A percentile compares a stretch with the other conserved stretches of the same genome.
phyloP scores from a whole-genome alignment of 2,113 vertebrate species.

The Callorhinus ursinus region DNA sequence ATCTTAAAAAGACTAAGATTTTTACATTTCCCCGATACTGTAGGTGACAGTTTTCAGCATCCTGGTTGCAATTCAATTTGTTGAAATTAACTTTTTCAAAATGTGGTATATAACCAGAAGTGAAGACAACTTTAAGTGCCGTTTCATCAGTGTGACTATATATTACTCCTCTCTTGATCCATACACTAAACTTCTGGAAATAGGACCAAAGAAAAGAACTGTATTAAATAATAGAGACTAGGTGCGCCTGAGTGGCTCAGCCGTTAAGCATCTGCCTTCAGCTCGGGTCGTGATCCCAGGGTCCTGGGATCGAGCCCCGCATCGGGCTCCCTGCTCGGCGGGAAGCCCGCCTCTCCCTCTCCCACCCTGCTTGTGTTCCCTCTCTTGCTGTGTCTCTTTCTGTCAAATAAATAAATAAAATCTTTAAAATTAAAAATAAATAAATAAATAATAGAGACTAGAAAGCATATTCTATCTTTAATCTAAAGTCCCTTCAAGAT shows the following conservation, averaged over 20 bases:
- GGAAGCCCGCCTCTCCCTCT: too few relatives aligned
- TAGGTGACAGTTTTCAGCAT: constrained; percentile 16
- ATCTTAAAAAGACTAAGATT: constrained; percentile 26
- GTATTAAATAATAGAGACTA: constrained; percentile 4
- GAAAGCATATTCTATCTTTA: not conserved
- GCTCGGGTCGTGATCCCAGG: too few relatives aligned
- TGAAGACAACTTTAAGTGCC: not conserved
- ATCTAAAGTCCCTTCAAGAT: not conserved
- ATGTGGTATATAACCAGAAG: not conserved
- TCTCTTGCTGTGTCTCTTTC: too few relatives aligned
- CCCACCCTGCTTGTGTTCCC: too few relatives aligned
- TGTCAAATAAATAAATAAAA: too few relatives aligned
- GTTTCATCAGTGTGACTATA: not conserved
- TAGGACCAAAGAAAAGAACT: not conserved
- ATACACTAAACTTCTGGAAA: constrained; percentile 28
- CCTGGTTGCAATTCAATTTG: not conserved
- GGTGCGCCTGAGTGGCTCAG: too few relatives aligned
- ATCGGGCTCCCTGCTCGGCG: too few relatives aligned
- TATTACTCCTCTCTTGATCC: not conserved
- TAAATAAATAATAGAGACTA: not conserved
- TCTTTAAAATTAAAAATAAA: too few relatives aligned
- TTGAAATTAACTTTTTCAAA: constrained; percentile 7
- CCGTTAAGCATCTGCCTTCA: too few relatives aligned
- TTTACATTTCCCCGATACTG: constrained; percentile 35
- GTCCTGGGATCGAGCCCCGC: too few relatives aligned